phyloP scores from a whole-genome alignment of 2,797 vertebrate genomes.

The Smutsia gigantea region DNA sequence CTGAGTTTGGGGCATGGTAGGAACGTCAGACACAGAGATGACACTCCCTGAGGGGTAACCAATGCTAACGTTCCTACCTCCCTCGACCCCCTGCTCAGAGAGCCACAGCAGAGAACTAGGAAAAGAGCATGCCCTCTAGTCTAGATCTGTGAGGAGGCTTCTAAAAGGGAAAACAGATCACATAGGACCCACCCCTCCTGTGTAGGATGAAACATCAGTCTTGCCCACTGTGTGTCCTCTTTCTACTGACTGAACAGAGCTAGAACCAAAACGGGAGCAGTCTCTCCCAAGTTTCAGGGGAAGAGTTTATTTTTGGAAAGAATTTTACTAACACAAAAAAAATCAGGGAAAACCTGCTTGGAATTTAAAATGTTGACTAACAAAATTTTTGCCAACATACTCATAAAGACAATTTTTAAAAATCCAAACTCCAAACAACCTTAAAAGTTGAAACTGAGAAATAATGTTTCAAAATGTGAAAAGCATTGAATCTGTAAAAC shows the following conservation, averaged over 20 bases:
- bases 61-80: not conserved
- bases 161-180: not conserved
- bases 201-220: slow-evolving; percentile 19
- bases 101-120: not conserved
- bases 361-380: slow-evolving; percentile 57
- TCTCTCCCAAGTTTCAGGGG: slow-evolving; percentile 29
- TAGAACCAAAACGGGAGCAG: slow-evolving; percentile 17
- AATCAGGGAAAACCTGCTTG: not conserved
- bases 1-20: not conserved
- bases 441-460: slow-evolving; percentile 49
- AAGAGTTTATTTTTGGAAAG: slow-evolving; percentile 55
- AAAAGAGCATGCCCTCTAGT: not conserved
- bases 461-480: slow-evolving; percentile 22
- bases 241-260: slow-evolving; percentile 40
- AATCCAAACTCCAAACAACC: not conserved
- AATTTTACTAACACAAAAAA: slow-evolving; percentile 7
- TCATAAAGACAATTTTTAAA: not conserved
- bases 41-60: not conserved
- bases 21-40: no score
- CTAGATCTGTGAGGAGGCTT: not conserved
- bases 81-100: no score
- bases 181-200: not conserved
- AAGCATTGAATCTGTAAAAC: not conserved
- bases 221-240: not conserved
- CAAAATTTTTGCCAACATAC: slow-evolving; percentile 31